Evolutionary conservation across 2,113 vertebrate species (phyloP).

Genomic region (Actinemys pallida): DNA sequence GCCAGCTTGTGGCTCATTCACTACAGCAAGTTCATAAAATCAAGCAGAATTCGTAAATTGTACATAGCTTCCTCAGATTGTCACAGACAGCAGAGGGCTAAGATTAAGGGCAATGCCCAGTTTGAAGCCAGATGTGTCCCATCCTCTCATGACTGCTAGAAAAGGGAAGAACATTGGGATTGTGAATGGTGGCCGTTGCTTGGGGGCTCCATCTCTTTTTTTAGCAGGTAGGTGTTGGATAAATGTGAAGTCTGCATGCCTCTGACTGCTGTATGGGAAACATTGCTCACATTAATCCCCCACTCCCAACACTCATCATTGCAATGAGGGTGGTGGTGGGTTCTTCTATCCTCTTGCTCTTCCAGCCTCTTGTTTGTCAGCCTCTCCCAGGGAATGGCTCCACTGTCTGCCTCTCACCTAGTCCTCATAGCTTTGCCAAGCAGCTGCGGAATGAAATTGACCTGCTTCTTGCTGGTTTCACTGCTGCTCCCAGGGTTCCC

Average conservation of each 20-base stretch:
- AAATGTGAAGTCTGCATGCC: neutral
- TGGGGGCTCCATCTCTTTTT: neutral
- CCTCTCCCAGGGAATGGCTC: fast-evolving
- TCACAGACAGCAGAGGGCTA: neutral
- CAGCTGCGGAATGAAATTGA: fast-evolving
- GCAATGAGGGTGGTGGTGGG: neutral
- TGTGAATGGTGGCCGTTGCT: neutral
- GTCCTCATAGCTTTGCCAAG: neutral
- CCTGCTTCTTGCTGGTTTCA: neutral
- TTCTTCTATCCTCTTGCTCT: neutral
- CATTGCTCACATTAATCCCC: fast-evolving
- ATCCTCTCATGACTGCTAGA: neutral
- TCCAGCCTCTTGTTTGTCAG: neutral
- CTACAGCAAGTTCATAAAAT: no score
- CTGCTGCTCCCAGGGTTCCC: fast-evolving
- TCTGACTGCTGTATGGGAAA: neutral
- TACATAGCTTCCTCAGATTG: no score
- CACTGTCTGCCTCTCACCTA: neutral
- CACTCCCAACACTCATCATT: fast-evolving
- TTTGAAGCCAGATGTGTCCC: neutral
- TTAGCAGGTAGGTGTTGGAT: neutral
- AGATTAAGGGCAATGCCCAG: no score
- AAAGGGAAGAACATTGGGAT: neutral
- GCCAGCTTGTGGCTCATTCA: no score
- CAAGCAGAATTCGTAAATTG: no score